These are phyloP conservation scores for Turnix velox DNA, from an alignment of 2,113 vertebrate genomes.

Conservation along the genomic window DNA sequence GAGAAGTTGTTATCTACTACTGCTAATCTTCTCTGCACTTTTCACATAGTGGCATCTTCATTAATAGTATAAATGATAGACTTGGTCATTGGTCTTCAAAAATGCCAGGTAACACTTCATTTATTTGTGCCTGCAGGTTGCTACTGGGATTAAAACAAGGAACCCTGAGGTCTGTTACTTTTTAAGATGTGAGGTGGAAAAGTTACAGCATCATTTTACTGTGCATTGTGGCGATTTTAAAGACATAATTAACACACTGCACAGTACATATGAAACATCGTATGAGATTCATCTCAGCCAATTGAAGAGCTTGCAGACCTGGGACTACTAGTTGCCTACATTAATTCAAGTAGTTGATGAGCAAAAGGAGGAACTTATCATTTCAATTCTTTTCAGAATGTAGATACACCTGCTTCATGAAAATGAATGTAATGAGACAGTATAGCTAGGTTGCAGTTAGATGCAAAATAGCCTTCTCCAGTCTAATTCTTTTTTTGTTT, in stretches of 20 bases:
- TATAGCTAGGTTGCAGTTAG: background rate
- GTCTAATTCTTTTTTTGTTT: background rate
- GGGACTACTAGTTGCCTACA: background rate
- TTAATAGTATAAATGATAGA: background rate
- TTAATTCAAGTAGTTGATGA: background rate
- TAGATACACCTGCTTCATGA: background rate
- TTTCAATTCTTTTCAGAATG: background rate
- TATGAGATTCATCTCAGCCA: background rate
- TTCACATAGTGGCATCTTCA: background rate
- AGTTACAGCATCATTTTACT: background rate
- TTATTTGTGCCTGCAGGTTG: background rate
- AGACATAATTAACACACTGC: background rate
- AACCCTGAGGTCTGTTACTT: background rate
- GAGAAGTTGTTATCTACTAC: background rate
- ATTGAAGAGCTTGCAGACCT: background rate
- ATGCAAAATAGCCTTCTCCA: background rate
- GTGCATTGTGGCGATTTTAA: background rate
- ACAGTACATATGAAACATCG: background rate
- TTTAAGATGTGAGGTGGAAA: background rate
- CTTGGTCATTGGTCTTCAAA: background rate
- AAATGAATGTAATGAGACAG: background rate
- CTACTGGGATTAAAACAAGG: background rate
- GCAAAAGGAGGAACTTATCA: background rate
- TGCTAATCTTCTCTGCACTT: background rate
- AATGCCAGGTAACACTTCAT: background rate